Evolutionary conservation across 2,113 vertebrate genomes (phyloP).

Genomic region (Microcebus griseorufus): DNA sequence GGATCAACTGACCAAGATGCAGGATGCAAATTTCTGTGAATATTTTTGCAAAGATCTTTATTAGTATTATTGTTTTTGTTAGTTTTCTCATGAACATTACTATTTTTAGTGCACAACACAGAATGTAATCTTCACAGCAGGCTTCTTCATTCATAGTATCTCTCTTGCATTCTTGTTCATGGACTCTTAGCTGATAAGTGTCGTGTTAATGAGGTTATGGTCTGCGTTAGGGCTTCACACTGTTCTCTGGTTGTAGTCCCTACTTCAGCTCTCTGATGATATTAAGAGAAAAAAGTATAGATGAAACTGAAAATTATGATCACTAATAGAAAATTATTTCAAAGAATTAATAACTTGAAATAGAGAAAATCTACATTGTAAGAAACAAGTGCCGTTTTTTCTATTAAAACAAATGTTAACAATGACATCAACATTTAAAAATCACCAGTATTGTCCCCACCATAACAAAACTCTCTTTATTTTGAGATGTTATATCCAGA

Average conservation of each 20-base stretch:
- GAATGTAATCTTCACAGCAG: not conserved
- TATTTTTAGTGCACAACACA: not conserved
- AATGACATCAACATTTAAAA: not conserved
- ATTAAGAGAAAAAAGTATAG: not conserved
- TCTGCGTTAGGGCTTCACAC: not conserved
- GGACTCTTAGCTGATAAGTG: not conserved
- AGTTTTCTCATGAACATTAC: not conserved
- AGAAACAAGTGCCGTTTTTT: not conserved
- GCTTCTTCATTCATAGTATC: not conserved
- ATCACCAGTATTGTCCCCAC: not conserved
- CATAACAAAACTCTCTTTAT: constrained; percentile 14
- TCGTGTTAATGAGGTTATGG: not conserved
- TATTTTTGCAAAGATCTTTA: not conserved
- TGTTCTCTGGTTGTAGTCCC: not conserved
- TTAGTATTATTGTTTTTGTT: not conserved
- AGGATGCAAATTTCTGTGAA: not conserved
- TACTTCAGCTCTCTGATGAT: not conserved
- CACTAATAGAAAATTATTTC: not conserved
- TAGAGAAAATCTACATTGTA: not conserved
- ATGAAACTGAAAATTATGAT: not conserved
- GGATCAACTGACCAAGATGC: not conserved
- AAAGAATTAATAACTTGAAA: not conserved
- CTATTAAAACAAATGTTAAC: not conserved
- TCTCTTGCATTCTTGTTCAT: not conserved
- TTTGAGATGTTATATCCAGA: constrained; percentile 17